Conservation (phyloP, 23 tunicate genomes). For the Diplosoma virens region DNA sequence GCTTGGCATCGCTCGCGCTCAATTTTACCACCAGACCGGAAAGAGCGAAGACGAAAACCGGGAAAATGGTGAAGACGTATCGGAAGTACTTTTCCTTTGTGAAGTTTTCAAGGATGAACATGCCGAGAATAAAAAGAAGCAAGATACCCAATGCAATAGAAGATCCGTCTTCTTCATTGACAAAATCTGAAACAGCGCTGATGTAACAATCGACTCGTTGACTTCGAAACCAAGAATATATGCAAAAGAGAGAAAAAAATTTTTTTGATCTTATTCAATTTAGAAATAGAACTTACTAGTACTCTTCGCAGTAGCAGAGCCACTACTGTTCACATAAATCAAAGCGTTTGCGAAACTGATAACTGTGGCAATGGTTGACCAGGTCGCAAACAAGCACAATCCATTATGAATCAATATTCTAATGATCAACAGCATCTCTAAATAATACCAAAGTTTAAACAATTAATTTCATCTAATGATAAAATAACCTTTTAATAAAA, state of each 20-base stretch:
- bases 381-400: not conserved
- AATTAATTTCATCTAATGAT: too few species aligned
- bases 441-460: too few species aligned
- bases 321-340: not conserved
- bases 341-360: not conserved
- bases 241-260: too few species aligned
- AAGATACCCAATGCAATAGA: not conserved
- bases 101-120: constrained; percentile 16
- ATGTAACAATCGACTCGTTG: too few species aligned
- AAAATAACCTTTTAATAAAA: too few species aligned
- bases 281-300: not conserved
- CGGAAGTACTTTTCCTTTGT: constrained; percentile 3
- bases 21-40: constrained; percentile 5
- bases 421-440: constrained; percentile 3
- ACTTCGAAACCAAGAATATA: too few species aligned
- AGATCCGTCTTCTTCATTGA: constrained; percentile 18
- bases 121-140: not conserved
- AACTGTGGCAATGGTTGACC: not conserved
- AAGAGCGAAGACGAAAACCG: constrained; percentile 24
- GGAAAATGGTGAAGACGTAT: constrained; percentile 28
- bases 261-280: too few species aligned
- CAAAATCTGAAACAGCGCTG: too few species aligned
- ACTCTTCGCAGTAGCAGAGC: not conserved
- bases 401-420: constrained; percentile 6
- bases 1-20: not conserved